Percentiles rank a stretch among this genome's conserved stretches.
These are phyloP conservation scores for Theretra japonica DNA, from an alignment of 2,888 invertebrate species.

Conservation along the genomic window DNA sequence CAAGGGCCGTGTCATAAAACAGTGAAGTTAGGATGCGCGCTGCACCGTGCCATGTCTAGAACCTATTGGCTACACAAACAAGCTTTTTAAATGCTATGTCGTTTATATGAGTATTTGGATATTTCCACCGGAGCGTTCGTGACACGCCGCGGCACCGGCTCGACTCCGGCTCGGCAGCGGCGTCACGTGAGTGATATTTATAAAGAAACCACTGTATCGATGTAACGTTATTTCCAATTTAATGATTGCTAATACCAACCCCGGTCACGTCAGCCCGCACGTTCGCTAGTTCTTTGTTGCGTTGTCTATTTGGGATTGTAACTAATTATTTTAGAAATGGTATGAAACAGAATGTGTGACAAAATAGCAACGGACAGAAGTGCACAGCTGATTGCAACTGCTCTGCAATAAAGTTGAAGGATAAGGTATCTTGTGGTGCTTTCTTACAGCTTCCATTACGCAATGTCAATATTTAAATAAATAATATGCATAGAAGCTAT, in stretches of 20 bases:
- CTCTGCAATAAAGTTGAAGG: too few species aligned
- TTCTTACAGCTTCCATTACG: too few species aligned
- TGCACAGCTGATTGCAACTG: too few species aligned
- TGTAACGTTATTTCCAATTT: conserved; percentile 84
- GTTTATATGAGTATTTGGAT: conserved; percentile 85
- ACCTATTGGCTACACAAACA: conserved; percentile 83
- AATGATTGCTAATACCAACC: conserved; percentile 83
- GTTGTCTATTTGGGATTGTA: too few species aligned
- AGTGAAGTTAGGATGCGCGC: conserved; percentile 63
- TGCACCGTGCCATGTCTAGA: conserved; percentile 78
- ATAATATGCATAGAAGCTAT: too few species aligned
- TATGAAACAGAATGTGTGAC: too few species aligned
- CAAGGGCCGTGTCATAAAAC: conserved; percentile 49
- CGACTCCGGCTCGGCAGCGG: conserved; percentile 22
- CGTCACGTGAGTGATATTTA: conserved; percentile 84
- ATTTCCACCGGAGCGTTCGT: conserved; percentile 81
- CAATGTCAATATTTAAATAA: too few species aligned
- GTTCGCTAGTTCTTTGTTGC: not conserved
- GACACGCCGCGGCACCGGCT: conserved; percentile 79
- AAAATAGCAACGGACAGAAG: too few species aligned
- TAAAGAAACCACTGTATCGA: conserved; percentile 83
- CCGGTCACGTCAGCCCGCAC: conserved; percentile 71
- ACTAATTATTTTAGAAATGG: too few species aligned
- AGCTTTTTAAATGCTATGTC: conserved; percentile 85
- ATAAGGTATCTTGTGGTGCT: too few species aligned